These are phyloP conservation scores for Ambastaia sidthimunki DNA, from an alignment of 2,797 vertebrate genomes.

Conservation along the genomic window DNA sequence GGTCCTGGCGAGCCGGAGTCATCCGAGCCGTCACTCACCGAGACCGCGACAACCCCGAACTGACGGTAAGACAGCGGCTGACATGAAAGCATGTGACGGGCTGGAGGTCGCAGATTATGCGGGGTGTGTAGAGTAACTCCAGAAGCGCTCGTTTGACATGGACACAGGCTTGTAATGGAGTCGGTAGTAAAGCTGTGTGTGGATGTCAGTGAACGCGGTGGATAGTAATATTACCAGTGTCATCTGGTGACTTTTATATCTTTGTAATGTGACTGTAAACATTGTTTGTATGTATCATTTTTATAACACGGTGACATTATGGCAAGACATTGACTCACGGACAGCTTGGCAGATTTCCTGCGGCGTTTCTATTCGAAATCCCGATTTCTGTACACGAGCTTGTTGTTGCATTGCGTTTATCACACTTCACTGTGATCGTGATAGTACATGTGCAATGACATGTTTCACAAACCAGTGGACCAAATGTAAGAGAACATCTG, in stretches of 20 bases:
- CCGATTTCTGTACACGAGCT: not conserved
- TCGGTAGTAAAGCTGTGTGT: constrained; percentile 16
- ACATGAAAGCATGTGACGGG: not conserved
- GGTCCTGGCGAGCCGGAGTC: constrained; percentile 91
- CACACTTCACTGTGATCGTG: not conserved
- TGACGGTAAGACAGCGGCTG: constrained; percentile 84
- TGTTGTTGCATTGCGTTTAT: not conserved
- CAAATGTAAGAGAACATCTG: constrained; percentile 18
- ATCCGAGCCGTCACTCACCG: constrained; percentile 92
- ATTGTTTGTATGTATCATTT: not conserved
- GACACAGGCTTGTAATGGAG: constrained; percentile 33
- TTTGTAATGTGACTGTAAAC: not conserved
- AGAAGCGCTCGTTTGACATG: constrained; percentile 6
- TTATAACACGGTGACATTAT: not conserved
- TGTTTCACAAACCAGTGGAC: constrained; percentile 18
- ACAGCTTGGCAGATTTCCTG: not conserved
- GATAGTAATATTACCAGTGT: not conserved
- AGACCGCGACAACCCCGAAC: constrained; percentile 84
- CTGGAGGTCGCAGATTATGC: not conserved
- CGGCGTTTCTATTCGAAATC: not conserved
- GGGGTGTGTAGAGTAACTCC: not conserved
- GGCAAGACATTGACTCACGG: not conserved
- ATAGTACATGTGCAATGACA: not conserved
- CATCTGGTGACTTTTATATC: constrained; percentile 11
- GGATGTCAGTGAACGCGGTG: not conserved